Conservation (phyloP, 92 coral and sea anemone species). For the Scolanthus callimorphus region DNA sequence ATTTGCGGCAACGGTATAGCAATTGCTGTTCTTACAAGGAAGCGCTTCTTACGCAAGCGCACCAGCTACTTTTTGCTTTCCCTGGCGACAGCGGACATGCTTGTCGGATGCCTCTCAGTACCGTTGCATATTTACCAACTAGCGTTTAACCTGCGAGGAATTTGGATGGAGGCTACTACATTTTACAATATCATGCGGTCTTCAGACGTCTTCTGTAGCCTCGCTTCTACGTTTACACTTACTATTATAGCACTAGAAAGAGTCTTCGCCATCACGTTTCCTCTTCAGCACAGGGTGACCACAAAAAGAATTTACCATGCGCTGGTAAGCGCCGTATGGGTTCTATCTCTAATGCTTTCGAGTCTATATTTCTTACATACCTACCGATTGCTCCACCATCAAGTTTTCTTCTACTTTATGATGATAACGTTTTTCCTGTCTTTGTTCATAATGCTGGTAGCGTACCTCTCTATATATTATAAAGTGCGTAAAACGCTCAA, state of each 20-base stretch:
- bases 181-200: conserved; percentile 43
- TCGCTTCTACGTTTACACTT: conserved; percentile 74
- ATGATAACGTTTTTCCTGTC: conserved; percentile 61
- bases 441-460: conserved; percentile 62
- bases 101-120: conserved; percentile 71
- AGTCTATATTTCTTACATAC: conserved; percentile 60
- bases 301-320: conserved; percentile 46
- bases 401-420: conserved; percentile 73
- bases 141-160: neutral
- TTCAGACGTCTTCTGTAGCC: conserved; percentile 69
- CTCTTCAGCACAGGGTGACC: conserved; percentile 67
- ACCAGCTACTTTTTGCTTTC: conserved; percentile 73
- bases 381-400: conserved; percentile 54
- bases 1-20: conserved; percentile 64
- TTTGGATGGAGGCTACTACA: conserved; percentile 2
- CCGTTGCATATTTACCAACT: conserved; percentile 72
- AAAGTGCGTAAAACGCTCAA: conserved; percentile 15
- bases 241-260: conserved; percentile 81
- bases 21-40: conserved; percentile 67
- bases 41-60: conserved; percentile 65
- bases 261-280: conserved; percentile 69
- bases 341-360: conserved; percentile 56
- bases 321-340: conserved; percentile 65
- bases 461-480: conserved; percentile 66
- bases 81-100: conserved; percentile 63